phyloP scores from a whole-genome alignment of 2,797 vertebrate species.

The Coracias cyanogaster region DNA sequence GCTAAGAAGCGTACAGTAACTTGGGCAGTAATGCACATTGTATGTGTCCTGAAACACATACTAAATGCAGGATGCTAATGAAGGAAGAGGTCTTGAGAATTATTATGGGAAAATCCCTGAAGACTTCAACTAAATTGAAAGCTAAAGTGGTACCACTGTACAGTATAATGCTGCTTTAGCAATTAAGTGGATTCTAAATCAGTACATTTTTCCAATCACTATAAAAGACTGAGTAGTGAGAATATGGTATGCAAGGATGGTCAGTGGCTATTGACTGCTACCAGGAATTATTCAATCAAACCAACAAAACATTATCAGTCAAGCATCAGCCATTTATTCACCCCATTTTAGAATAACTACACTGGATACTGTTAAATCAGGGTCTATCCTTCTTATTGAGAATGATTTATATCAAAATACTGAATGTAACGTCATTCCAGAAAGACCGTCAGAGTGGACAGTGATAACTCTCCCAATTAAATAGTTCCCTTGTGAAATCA shows the following conservation, averaged over 20 bases:
- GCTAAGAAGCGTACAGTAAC: not conserved
- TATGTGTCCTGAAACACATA: not conserved
- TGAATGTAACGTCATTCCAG: not conserved
- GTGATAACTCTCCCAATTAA: not conserved
- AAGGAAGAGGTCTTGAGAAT: not conserved
- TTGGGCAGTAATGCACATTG: not conserved
- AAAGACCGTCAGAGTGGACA: not conserved
- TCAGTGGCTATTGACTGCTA: not conserved
- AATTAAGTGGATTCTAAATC: not conserved
- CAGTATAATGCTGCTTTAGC: not conserved
- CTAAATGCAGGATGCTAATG: not conserved
- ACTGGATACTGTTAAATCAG: not conserved
- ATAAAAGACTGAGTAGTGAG: not conserved
- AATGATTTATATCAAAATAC: not conserved
- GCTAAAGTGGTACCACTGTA: not conserved
- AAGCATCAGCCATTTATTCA: not conserved
- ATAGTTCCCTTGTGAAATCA: not conserved
- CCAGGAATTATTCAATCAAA: not conserved
- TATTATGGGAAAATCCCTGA: not conserved
- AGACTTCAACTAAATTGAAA: not conserved
- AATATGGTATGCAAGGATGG: not conserved
- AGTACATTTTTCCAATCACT: not conserved
- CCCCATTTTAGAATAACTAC: not conserved
- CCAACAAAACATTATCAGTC: not conserved
- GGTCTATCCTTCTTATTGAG: not conserved